These are phyloP conservation scores for Athene noctua DNA, from an alignment of 2,113 vertebrate species.

Conservation along the genomic window DNA sequence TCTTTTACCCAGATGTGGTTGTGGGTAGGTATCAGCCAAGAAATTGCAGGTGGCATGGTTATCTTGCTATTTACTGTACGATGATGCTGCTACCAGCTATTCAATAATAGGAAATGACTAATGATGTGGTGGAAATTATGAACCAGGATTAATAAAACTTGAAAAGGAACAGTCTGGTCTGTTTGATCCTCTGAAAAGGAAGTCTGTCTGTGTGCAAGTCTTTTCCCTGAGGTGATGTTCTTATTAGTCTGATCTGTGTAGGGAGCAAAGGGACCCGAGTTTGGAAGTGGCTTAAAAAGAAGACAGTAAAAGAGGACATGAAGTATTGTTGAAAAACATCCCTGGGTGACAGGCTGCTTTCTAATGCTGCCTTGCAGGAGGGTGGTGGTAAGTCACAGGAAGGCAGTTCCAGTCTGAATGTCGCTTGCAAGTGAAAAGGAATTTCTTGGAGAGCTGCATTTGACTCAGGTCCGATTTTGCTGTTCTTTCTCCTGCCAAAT, in stretches of 20 bases:
- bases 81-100: slow-evolving; percentile 70
- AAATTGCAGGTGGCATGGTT: slow-evolving; percentile 69
- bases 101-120: slow-evolving; percentile 83
- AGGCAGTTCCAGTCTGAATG: background rate
- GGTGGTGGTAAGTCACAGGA: background rate
- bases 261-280: slow-evolving; percentile 33
- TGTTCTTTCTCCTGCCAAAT: slow-evolving; percentile 13
- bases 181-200: slow-evolving; percentile 80
- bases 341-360: slow-evolving; percentile 13
- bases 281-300: slow-evolving; percentile 50
- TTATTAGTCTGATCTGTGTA: slow-evolving; percentile 65
- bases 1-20: slow-evolving; percentile 72
- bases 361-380: slow-evolving; percentile 14
- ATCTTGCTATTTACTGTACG: slow-evolving; percentile 61
- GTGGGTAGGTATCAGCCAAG: slow-evolving; percentile 63
- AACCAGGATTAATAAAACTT: slow-evolving; percentile 83
- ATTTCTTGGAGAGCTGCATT: slow-evolving; percentile 42
- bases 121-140: slow-evolving; percentile 81
- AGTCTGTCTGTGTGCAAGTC: slow-evolving; percentile 72
- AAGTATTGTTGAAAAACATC: slow-evolving; percentile 43
- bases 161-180: slow-evolving; percentile 78
- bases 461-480: background rate
- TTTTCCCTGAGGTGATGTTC: slow-evolving; percentile 78
- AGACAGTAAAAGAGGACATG: slow-evolving; percentile 26
- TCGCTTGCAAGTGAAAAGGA: background rate